These are phyloP conservation scores for Engystomops pustulosus DNA, from an alignment of 2,113 vertebrate species.

Conservation along the genomic window DNA sequence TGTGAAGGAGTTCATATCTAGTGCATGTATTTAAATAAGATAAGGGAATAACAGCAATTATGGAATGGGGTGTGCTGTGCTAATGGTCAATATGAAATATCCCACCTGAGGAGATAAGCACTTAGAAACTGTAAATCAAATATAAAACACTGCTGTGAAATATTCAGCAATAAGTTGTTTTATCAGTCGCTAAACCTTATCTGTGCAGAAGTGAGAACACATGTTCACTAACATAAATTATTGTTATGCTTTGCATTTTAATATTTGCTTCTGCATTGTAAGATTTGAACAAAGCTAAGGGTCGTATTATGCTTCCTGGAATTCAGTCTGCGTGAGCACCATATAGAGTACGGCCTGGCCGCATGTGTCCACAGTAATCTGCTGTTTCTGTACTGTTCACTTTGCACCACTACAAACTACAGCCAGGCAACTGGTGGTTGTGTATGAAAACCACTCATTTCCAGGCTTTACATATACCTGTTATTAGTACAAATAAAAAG, in stretches of 20 bases:
- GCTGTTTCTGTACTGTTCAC: too few species aligned
- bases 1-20: conserved; percentile 64
- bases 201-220: conserved; percentile 40
- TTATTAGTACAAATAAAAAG: too few species aligned
- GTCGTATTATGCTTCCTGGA: too few species aligned
- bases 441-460: too few species aligned
- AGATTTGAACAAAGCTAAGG: background rate
- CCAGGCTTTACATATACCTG: too few species aligned
- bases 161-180: conserved; percentile 35
- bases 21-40: conserved; percentile 71
- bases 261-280: accelerated
- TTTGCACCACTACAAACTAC: too few species aligned
- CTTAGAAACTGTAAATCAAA: conserved; percentile 72
- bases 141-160: conserved; percentile 62
- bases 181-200: conserved; percentile 52
- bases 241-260: conserved; percentile 8
- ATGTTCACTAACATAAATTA: conserved; percentile 21
- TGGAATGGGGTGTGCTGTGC: conserved; percentile 68
- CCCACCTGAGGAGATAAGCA: conserved; percentile 70
- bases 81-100: conserved; percentile 68
- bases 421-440: too few species aligned
- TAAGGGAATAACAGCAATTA: conserved; percentile 70
- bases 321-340: too few species aligned
- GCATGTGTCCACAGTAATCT: too few species aligned
- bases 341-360: too few species aligned